These are phyloP conservation scores for Sebastes aleutianus DNA, from an alignment of 2,797 vertebrate genomes.

Conservation along the genomic window DNA sequence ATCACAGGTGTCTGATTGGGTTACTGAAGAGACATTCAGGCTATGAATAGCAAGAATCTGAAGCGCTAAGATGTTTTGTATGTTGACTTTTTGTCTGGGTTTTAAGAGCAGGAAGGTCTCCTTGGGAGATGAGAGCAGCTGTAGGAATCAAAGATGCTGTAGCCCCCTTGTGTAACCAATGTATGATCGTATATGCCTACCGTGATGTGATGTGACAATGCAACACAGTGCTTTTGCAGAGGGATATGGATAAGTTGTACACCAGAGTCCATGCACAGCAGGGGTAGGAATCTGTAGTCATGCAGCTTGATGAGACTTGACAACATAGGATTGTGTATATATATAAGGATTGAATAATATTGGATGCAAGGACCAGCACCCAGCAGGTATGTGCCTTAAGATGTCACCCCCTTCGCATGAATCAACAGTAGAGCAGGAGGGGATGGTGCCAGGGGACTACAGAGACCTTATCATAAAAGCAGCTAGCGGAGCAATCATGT, in stretches of 20 bases:
- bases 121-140: conserved; percentile 51
- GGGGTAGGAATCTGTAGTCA: conserved; percentile 42
- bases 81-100: not conserved
- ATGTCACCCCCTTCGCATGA: conserved; percentile 62
- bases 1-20: not conserved
- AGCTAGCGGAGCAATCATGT: conserved; percentile 39
- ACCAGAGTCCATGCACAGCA: conserved; percentile 40
- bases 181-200: conserved; percentile 48
- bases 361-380: conserved; percentile 33
- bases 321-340: conserved; percentile 47
- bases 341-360: conserved; percentile 18
- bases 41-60: not conserved
- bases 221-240: conserved; percentile 48
- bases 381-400: conserved; percentile 62
- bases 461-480: conserved; percentile 61
- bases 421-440: conserved; percentile 52
- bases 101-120: conserved; percentile 36
- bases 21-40: not conserved
- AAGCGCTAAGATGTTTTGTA: not conserved
- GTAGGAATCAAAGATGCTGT: conserved; percentile 49
- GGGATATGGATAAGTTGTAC: conserved; percentile 45
- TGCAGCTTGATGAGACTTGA: conserved; percentile 62
- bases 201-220: conserved; percentile 66
- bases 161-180: conserved; percentile 54
- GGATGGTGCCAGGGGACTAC: conserved; percentile 44